Conservation (phyloP, 2,888 invertebrate genomes). For the Rotaria sp. region DNA sequence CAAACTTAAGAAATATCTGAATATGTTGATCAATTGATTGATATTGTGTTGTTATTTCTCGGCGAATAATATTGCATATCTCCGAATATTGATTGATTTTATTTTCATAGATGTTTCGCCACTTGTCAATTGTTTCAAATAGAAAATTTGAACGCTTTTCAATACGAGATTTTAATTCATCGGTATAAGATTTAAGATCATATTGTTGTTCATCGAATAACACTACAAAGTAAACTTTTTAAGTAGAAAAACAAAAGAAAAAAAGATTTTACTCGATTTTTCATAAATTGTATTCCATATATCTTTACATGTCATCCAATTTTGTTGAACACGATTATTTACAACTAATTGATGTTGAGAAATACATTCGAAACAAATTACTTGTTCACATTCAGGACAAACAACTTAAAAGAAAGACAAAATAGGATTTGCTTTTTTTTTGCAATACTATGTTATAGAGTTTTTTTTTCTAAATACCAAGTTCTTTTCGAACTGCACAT, state of each 20-base stretch:
- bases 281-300: background rate
- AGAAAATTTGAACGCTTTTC: background rate
- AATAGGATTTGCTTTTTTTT: too few species aligned
- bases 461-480: background rate
- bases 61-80: background rate
- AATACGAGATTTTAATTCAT: background rate
- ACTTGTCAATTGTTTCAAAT: background rate
- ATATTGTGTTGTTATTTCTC: background rate
- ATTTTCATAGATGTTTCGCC: background rate
- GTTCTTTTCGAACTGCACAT: background rate
- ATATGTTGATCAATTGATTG: background rate
- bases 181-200: background rate
- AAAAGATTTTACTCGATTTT: background rate
- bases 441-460: too few species aligned
- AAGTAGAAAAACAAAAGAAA: background rate
- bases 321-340: background rate
- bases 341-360: background rate
- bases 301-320: background rate
- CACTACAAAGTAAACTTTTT: background rate
- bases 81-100: background rate
- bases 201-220: background rate
- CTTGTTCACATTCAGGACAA: slow-evolving; percentile 16
- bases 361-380: background rate
- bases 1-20: background rate
- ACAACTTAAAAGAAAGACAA: background rate